A percentile compares a stretch with the other conserved stretches of the same genome.
Evolutionary conservation across 2,113 vertebrate genomes (phyloP).

Genomic region (Zonotrichia leucophrys): DNA sequence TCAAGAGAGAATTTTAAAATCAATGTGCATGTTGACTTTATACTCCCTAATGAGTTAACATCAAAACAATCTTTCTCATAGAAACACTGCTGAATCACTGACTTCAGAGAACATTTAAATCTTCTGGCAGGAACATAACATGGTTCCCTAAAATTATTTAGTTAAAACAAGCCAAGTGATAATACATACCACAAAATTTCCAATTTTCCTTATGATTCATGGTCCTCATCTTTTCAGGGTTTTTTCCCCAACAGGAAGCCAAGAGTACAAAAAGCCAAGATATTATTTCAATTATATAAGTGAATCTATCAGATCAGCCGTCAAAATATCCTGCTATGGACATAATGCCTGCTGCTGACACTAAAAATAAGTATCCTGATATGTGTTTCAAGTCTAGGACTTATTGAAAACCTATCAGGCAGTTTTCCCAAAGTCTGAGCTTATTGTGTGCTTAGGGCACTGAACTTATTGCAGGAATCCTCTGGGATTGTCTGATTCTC

Average conservation of each 20-base stretch:
- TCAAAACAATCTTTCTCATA: background rate
- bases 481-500: background rate
- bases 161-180: conserved; percentile 2
- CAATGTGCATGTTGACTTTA: background rate
- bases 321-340: background rate
- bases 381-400: background rate
- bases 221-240: background rate
- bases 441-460: background rate
- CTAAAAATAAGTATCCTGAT: background rate
- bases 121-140: background rate
- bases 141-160: background rate
- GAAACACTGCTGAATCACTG: background rate
- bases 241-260: conserved; percentile 2
- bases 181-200: conserved; percentile 20
- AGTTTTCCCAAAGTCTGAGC: background rate
- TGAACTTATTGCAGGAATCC: background rate
- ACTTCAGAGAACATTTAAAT: conserved; percentile 16
- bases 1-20: background rate
- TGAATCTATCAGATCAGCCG: background rate
- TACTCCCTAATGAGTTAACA: background rate
- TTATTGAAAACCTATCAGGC: background rate
- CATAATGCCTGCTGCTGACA: background rate
- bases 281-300: conserved; percentile 10
- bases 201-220: conserved; percentile 7
- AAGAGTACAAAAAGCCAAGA: conserved; percentile 19